These are phyloP conservation scores for Elanus axillaris DNA, from an alignment of 2,113 vertebrate genomes.

Conservation along the genomic window DNA sequence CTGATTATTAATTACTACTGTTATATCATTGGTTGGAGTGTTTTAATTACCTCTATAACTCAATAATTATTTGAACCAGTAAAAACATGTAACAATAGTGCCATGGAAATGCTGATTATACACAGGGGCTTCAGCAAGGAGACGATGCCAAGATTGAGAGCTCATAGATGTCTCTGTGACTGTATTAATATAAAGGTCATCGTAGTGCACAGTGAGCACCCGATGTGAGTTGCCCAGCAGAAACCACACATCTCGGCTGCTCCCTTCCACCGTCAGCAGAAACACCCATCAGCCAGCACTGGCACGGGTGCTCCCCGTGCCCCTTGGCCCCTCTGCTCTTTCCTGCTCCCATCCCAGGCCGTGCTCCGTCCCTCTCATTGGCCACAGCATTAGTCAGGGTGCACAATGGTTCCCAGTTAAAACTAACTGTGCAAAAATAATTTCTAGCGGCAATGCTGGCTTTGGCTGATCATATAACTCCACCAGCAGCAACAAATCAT, in stretches of 20 bases:
- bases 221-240: accelerated
- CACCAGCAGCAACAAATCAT: not conserved
- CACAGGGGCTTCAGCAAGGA: not conserved
- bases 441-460: not conserved
- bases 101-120: not conserved
- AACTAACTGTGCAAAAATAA: not conserved
- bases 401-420: not conserved
- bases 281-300: not conserved
- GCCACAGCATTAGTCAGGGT: not conserved
- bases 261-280: not conserved
- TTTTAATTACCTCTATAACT: not conserved
- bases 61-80: not conserved
- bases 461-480: not conserved
- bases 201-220: not conserved
- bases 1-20: not conserved
- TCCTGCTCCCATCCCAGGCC: not conserved
- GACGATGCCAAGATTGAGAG: not conserved
- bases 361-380: accelerated
- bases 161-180: not conserved
- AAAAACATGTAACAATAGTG: not conserved
- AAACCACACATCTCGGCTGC: not conserved
- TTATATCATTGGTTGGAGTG: not conserved
- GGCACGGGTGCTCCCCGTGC: not conserved
- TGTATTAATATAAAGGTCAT: not conserved
- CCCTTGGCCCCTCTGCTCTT: not conserved